Percentiles rank a stretch among this genome's conserved stretches.
These are phyloP conservation scores for Leucophenga montana DNA, from an alignment of 2,888 invertebrate species.

Conservation along the genomic window DNA sequence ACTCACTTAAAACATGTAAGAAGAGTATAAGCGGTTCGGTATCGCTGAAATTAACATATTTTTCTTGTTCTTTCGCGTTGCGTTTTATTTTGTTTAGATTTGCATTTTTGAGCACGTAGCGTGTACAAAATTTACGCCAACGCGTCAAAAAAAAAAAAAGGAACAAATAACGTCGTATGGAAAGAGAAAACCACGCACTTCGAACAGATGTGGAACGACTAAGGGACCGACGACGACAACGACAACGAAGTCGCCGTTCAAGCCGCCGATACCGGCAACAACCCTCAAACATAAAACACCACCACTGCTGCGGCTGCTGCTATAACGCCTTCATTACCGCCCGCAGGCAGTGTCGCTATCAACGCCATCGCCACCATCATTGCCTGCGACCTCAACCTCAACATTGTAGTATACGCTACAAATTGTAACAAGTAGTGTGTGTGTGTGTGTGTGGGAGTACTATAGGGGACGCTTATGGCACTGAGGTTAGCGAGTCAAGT, in stretches of 20 bases:
- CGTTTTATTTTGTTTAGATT: slow-evolving; percentile 45
- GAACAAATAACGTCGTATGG: background rate
- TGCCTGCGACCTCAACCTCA: slow-evolving; percentile 1
- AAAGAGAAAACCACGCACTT: background rate
- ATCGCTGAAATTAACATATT: too few relatives aligned
- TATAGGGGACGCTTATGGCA: background rate
- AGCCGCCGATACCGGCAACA: background rate
- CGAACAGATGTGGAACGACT: background rate
- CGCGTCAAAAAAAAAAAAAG: slow-evolving; percentile 4
- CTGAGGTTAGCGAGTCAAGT: slow-evolving; percentile 17
- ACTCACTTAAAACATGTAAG: background rate
- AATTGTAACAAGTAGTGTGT: slow-evolving; percentile 9
- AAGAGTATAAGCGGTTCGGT: background rate
- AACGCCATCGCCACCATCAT: background rate
- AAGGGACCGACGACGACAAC: too few relatives aligned
- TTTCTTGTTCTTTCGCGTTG: slow-evolving; percentile 26
- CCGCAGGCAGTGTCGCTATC: background rate
- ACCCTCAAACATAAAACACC: slow-evolving; percentile 2
- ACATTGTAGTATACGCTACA: slow-evolving; percentile 4
- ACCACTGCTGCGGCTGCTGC: background rate
- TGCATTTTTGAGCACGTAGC: slow-evolving; percentile 57
- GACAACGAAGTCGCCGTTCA: too few relatives aligned
- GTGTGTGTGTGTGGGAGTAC: background rate
- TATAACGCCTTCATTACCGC: background rate
- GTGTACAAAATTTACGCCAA: slow-evolving; percentile 34